Base-by-base conservation (phyloP, 2,888 invertebrate species). In the Sisyra nigra region DNA sequence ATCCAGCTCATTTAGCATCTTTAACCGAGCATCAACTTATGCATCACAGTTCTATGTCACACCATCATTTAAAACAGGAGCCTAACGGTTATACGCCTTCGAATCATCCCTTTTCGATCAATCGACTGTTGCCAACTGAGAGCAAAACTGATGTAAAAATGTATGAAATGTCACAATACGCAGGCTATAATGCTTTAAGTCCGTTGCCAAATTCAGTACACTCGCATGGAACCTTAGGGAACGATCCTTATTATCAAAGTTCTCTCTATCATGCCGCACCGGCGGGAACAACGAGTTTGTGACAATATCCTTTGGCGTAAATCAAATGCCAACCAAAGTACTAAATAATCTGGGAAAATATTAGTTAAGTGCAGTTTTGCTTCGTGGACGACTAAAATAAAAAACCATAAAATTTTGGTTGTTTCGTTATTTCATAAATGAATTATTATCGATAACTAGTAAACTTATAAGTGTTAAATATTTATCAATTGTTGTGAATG, bases 51-150 rank as follows among this genome's bases (percentile, higher is more conserved):
- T 47, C 52, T 15, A 47, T 55, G 3, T 68, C 67, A 66, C 58
- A 64, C 30, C 75, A 76, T 51, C 82, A 81, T 55, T 65, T 87
- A 53, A 87, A 87, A 59, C 82, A 83, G 58, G 81, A 83, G 60
- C 80, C 80, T 42, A 68, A 77, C 33, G 77, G 78, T 39, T 85
- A 85, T 58, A 83, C 86, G 46, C 81, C 85, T 11, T 78, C 85
- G 51, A 84, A 76, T 60, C 92, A 91, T 60, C 93, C 93, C 17
- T 94, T 94, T 69, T 89, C 89, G 61, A 94, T 94, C 64, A 91
- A 86, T 55, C 80, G 91, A 62, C 72, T 94, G 59, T 73, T 94
- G 57, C 91, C 92, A 43, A 76, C 80, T 42, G 87, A 87, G 61
- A 80, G 83, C 51, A 88, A 89, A 64, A 72, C 87, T 50, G 91